A percentile compares a stretch with the other conserved stretches of the same genome.
Conservation (phyloP, 1,140 invertebrate species). For the Orchesella cincta region DNA sequence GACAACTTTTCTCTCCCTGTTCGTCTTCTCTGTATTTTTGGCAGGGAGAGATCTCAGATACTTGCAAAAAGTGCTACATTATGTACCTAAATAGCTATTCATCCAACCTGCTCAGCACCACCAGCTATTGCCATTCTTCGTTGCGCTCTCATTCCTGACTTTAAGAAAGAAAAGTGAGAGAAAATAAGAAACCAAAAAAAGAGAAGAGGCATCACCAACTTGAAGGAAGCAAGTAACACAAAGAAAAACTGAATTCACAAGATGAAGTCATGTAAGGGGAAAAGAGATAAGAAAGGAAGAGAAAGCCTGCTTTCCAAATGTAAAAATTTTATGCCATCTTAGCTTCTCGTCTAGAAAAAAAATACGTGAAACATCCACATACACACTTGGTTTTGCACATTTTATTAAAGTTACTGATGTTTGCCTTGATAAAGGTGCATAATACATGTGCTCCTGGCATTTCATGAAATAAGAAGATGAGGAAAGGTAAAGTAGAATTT, state of each 20-base stretch:
- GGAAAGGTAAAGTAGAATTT: neutral
- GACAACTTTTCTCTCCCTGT: conserved; percentile 16
- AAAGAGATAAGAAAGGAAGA: neutral
- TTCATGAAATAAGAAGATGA: neutral
- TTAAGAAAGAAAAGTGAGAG: neutral
- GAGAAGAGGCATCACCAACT: neutral
- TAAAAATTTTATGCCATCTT: no score
- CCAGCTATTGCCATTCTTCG: no score
- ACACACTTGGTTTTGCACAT: neutral
- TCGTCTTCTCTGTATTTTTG: conserved; percentile 1
- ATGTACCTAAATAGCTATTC: neutral
- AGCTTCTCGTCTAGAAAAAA: neutral
- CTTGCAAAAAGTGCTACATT: neutral
- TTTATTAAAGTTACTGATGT: neutral
- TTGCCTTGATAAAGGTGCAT: no score
- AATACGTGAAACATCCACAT: neutral
- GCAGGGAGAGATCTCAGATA: neutral
- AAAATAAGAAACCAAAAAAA: neutral
- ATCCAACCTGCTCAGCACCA: no score
- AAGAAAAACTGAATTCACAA: neutral
- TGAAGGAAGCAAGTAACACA: neutral
- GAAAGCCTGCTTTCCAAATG: neutral
- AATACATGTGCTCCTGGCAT: no score
- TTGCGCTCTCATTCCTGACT: neutral
- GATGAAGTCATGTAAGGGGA: neutral